Conservation (phyloP, 2,797 vertebrate genomes). For the Taenioides sp. region DNA sequence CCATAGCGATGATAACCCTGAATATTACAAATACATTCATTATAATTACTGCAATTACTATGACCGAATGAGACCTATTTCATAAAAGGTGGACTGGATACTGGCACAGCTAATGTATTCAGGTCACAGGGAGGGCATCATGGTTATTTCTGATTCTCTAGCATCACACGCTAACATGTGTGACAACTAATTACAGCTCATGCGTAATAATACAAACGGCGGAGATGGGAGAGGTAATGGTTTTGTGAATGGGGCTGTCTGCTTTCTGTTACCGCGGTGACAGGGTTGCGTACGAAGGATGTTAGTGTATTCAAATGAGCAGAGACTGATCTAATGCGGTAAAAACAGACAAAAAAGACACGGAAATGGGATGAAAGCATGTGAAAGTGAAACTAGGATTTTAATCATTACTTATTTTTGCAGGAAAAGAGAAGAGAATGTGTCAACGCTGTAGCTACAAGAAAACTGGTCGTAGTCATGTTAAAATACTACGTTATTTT, state of each 20-base stretch:
- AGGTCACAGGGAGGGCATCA: conserved; percentile 27
- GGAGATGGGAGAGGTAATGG: conserved; percentile 43
- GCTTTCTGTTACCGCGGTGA: conserved; percentile 42
- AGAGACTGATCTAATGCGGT: background rate
- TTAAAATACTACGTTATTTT: too few relatives aligned
- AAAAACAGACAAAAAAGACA: background rate
- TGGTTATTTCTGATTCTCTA: conserved; percentile 46
- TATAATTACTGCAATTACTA: conserved; percentile 43
- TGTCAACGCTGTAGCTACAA: too few relatives aligned
- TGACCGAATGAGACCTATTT: conserved; percentile 48
- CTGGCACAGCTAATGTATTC: conserved; percentile 53
- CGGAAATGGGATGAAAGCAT: background rate
- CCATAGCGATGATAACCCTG: background rate
- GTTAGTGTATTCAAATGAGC: background rate
- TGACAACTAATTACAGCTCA: conserved; percentile 70
- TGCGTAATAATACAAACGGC: conserved; percentile 62
- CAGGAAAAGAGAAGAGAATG: too few relatives aligned
- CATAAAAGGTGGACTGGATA: background rate
- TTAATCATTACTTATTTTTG: too few relatives aligned
- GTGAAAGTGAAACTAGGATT: background rate
- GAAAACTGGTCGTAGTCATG: too few relatives aligned
- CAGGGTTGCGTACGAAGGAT: conserved; percentile 20
- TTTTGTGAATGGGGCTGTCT: conserved; percentile 53
- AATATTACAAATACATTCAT: conserved; percentile 39
- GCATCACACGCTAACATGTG: conserved; percentile 20